Evolutionary conservation across 2,888 invertebrate genomes (phyloP), one percentile per base, ranked within the genome.

Genomic region (Theretra japonica): DNA sequence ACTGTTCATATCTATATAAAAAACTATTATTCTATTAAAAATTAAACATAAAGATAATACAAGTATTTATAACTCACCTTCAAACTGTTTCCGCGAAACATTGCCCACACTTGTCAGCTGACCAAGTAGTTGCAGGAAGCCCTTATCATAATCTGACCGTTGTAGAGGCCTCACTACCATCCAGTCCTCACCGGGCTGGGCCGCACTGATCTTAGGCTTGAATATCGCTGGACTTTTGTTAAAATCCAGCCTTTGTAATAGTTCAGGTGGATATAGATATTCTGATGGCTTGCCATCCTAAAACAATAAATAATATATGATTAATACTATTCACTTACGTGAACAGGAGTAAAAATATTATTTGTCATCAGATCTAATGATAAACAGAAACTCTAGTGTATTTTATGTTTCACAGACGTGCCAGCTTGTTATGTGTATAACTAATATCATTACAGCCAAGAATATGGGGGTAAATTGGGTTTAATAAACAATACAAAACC

Each of bases 101-200:
- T 97, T 96, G 74, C 99, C 99, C 23, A 98, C 98, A 75, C 95
- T 95, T 2, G 99, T 99, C 57, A 99, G 94, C 87, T 99, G 98
- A 4, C 96, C 94, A 15, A 99, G 93, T 69, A 99, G 91, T 80
- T 97, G 95, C 71, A 98, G 86, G 84, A 97, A 98, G 0, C 98
- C 98, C 91, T 96, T 97, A 78, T 97, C 97, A 88, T 96, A 98
- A 86, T 99, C 98, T 0, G 95, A 95, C 68, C 96, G 93, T 86
- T 96, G 96, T 25, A 99, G 92, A 0, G 98, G 98, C 77, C 98
- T 95, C 33, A 98, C 96, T 17, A 96, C 89, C 82, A 98, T 95
- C 95, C 97, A 97, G 23, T 95, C 87, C 80, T 97, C 97, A 2
- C 97, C 97, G 0, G 98, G 97, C 74, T 95, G 91, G 6, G 95